Percentiles rank a stretch among this genome's conserved stretches.
Conservation (phyloP, 2,113 vertebrate species). For the Haliaeetus leucogaster region DNA sequence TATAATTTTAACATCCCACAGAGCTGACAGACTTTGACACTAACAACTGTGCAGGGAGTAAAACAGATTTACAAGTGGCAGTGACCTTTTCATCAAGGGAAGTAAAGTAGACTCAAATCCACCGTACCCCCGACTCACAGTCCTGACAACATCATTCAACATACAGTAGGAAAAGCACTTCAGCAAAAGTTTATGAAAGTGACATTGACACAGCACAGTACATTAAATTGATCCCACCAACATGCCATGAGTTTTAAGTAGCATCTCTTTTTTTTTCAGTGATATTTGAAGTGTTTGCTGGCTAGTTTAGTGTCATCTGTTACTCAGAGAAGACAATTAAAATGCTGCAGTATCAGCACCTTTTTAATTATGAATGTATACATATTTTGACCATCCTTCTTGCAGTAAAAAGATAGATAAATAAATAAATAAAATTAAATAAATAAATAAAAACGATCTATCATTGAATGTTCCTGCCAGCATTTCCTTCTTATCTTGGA, state of each 20-base stretch:
- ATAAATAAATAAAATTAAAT: not conserved
- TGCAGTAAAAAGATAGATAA: not conserved
- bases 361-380: not conserved
- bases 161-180: slow-evolving; percentile 45
- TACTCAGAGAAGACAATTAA: not conserved
- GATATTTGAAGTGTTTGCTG: not conserved
- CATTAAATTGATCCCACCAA: slow-evolving; percentile 29
- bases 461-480: not conserved
- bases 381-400: not conserved
- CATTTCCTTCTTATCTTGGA: not conserved
- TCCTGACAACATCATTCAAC: slow-evolving; percentile 62
- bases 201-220: slow-evolving; percentile 37
- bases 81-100: slow-evolving; percentile 65
- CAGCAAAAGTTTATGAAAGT: slow-evolving; percentile 26
- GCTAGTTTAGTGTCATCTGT: not conserved
- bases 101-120: slow-evolving; percentile 45
- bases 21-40: slow-evolving; percentile 52
- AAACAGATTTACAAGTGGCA: slow-evolving; percentile 58
- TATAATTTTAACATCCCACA: slow-evolving; percentile 38
- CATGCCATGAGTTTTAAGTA: not conserved
- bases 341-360: not conserved
- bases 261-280: not conserved
- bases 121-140: not conserved
- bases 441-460: not conserved
- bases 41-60: slow-evolving; percentile 47